Percentiles rank a stretch among this genome's conserved stretches.
phyloP scores from a whole-genome alignment of 2,113 vertebrate genomes.

The Cariama cristata region DNA sequence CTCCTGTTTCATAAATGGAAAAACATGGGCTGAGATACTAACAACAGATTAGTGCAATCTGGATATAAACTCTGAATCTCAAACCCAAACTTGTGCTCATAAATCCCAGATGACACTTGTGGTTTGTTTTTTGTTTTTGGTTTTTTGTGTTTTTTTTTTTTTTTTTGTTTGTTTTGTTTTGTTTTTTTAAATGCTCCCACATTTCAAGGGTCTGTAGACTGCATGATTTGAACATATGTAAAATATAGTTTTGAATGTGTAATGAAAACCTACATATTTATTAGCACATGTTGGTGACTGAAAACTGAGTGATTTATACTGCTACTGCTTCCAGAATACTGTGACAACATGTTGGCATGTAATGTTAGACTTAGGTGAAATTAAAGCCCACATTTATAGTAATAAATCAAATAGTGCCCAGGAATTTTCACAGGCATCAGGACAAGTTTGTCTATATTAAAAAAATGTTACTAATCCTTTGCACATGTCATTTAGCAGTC shows the following conservation, averaged over 20 bases:
- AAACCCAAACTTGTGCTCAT: background rate
- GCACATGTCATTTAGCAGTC: background rate
- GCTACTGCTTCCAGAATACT: background rate
- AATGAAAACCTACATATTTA: background rate
- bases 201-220: background rate
- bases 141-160: background rate
- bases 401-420: background rate
- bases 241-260: background rate
- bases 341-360: background rate
- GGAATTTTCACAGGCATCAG: background rate
- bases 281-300: background rate
- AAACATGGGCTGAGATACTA: background rate
- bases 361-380: background rate
- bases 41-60: background rate
- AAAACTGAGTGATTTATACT: background rate
- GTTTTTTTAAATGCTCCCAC: background rate
- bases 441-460: background rate
- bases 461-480: background rate
- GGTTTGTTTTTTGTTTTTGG: background rate
- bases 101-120: background rate
- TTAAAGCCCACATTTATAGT: background rate
- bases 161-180: background rate
- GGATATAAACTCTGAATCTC: background rate
- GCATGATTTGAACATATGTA: background rate
- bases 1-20: background rate